Base-by-base conservation (phyloP, 2,797 vertebrate species). In the Anguilla marmorata region DNA sequence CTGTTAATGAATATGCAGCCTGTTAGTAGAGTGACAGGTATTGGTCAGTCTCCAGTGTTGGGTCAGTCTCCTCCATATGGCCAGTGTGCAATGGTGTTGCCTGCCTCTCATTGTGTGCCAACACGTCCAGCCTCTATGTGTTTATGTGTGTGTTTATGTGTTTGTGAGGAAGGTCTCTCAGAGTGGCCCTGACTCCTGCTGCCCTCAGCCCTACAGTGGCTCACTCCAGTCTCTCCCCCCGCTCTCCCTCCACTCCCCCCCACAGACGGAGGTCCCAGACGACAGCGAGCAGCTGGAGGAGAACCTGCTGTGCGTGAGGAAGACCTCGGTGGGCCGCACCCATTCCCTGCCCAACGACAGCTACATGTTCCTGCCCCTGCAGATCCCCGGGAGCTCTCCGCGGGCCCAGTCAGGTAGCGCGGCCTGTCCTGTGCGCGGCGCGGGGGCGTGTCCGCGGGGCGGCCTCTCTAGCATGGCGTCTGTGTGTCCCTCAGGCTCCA, bases 311-410 rank as follows among this genome's bases (percentile, higher is more conserved):
- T 96, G 95, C 0, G 97, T 99, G 87, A 95, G 97, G 90, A 99
- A 99, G 93, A 95, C 97, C 0, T 94, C 93, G 0, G 98, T 99
- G 93, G 98, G 98, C 87, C 97, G 98, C 84, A 97, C 98, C 0
- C 98, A 98, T 94, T 99, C 98, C 11, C 92, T 99, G 90, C 98
- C 98, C 85, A 99, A 99, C 0, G 98, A 99, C 96, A 99, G 98
- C 96, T 99, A 99, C 94, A 99, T 99, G 98, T 98, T 97, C 93
- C 95, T 94, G 88, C 93, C 93, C 0, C 92, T 92, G 24, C 91
- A 93, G 91, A 84, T 94, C 0, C 86, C 83, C 0, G 91, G 88
- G 27, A 93, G 3, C 90, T 92, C 82, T 91, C 94, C 72, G 74
- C 88, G 96, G 91, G 92, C 93, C 88, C 96, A 96, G 0, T 97